Conservation (phyloP, 2,888 invertebrate species). For the Lissocephala sabroskyi region DNA sequence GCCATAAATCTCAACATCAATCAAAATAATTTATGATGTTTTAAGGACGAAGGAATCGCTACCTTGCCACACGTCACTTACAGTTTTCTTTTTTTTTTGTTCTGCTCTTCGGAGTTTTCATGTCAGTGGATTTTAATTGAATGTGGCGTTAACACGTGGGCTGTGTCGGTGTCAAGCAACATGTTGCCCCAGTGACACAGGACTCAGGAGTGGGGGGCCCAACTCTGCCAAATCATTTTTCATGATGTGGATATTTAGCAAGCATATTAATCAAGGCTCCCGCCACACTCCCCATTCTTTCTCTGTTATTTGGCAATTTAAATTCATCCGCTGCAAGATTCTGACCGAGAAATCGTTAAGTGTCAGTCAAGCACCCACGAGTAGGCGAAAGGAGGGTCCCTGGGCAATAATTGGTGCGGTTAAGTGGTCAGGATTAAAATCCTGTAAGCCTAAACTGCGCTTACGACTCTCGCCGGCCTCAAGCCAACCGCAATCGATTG, state of each 20-base stretch:
- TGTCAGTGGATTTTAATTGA: not conserved
- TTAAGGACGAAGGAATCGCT: too few relatives aligned
- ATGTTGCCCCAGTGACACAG: not conserved
- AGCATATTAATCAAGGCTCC: slow-evolving; percentile 52
- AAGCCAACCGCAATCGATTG: slow-evolving; percentile 13
- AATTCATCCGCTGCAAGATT: slow-evolving; percentile 51
- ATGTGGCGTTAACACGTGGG: too few relatives aligned
- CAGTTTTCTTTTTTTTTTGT: not conserved
- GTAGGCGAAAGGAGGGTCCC: slow-evolving; percentile 41
- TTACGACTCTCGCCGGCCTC: slow-evolving; percentile 24
- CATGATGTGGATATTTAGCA: slow-evolving; percentile 44
- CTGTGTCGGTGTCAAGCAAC: not conserved
- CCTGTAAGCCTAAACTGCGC: too few relatives aligned
- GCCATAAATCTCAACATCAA: slow-evolving; percentile 44
- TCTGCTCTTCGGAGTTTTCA: not conserved
- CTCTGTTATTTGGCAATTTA: slow-evolving; percentile 52
- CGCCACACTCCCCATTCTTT: slow-evolving; percentile 20
- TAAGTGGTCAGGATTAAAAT: too few relatives aligned
- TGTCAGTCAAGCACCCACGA: too few relatives aligned
- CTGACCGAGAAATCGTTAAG: too few relatives aligned
- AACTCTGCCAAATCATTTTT: slow-evolving; percentile 45
- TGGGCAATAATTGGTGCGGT: slow-evolving; percentile 59
- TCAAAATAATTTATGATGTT: slow-evolving; percentile 43
- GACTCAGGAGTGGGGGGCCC: too few relatives aligned
- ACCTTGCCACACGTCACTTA: too few relatives aligned